A percentile compares a stretch with the other conserved stretches of the same genome.
phyloP scores from a whole-genome alignment of 2,797 vertebrate genomes.

The Okamejei kenojei region DNA sequence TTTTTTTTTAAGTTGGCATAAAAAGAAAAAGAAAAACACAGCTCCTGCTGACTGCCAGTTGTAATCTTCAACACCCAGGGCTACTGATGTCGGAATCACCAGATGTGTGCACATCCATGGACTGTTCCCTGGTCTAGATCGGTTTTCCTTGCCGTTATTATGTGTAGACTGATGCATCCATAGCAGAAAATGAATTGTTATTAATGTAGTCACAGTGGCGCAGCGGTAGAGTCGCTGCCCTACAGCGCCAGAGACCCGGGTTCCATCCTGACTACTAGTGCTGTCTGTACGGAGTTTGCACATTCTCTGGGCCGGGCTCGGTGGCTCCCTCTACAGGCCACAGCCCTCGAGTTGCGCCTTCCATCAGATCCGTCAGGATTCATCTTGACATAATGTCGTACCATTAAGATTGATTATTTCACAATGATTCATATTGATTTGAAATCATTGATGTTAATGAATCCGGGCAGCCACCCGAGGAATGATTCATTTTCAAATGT shows the following conservation, averaged over 20 bases:
- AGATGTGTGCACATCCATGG: neutral
- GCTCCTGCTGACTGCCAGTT: neutral
- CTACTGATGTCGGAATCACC: neutral
- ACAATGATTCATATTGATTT: too few relatives aligned
- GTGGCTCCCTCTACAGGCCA: too few relatives aligned
- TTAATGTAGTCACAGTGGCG: neutral
- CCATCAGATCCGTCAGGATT: constrained; percentile 38
- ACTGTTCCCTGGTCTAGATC: neutral
- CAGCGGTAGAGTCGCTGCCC: too few relatives aligned
- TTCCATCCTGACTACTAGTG: too few relatives aligned
- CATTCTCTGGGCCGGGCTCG: too few relatives aligned
- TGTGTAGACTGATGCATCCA: neutral
- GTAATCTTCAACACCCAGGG: neutral
- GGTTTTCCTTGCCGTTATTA: too few relatives aligned
- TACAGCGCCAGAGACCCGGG: too few relatives aligned
- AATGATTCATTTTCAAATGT: constrained; percentile 46
- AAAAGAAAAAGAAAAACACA: neutral
- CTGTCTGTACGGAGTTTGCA: too few relatives aligned
- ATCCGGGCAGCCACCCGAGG: constrained; percentile 46
- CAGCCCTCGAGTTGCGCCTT: too few relatives aligned
- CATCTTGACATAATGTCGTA: constrained; percentile 50
- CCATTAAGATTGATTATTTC: too few relatives aligned
- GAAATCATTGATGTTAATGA: constrained; percentile 42
- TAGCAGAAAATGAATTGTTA: neutral
- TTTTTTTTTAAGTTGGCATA: neutral